Base-by-base conservation (phyloP, 2,113 vertebrate species). In the Marcusenius ussheri region DNA sequence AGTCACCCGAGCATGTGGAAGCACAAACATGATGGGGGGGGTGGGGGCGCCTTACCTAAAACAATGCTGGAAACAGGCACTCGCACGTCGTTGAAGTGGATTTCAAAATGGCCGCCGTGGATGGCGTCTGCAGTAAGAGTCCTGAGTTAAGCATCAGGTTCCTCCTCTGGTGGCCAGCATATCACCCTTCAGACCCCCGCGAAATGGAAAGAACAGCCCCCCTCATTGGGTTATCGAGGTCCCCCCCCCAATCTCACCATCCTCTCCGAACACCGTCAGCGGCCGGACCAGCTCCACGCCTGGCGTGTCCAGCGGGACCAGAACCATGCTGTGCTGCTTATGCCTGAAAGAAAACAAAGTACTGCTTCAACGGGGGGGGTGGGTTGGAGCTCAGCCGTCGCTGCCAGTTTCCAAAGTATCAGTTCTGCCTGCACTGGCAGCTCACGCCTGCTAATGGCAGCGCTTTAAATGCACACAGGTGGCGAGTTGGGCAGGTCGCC, bases 71-170 rank as follows among this genome's bases (percentile, higher is more conserved):
- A 95, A n/a, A 89, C 88, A 3, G 98, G 97, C 17, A 99, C 97
- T 21, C 89, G 92, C 13, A 98, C 98, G 0, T 97, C 93, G 1
- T 95, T 95, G 91, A 99, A 99, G 92, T 97, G 96, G 83, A 99
- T 93, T 94, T 99, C 98, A 95, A 99, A 97, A 92, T 99, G 98
- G 45, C 98, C 98, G 62, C 98, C 98, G 0, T 99, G 97, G 17
- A 96, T 89, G 51, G 97, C 93, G 93, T 99, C 98, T 99, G 84
- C 50, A 90, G 89, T 86, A 89, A 89, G 91, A 90, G 51, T 58
- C 15, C 31, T 10, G 24, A 27, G 19, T 3, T 11, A 39, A 46
- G 49, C 58, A 50, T 9, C 9, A 0, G 10, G 53, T 24, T 27
- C 35, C 77, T 21, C 17, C 15, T 42, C 35, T 27, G 11, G 46